Evolutionary conservation across 1,140 invertebrate species (phyloP).

Genomic region (Drosophila ambigua): DNA sequence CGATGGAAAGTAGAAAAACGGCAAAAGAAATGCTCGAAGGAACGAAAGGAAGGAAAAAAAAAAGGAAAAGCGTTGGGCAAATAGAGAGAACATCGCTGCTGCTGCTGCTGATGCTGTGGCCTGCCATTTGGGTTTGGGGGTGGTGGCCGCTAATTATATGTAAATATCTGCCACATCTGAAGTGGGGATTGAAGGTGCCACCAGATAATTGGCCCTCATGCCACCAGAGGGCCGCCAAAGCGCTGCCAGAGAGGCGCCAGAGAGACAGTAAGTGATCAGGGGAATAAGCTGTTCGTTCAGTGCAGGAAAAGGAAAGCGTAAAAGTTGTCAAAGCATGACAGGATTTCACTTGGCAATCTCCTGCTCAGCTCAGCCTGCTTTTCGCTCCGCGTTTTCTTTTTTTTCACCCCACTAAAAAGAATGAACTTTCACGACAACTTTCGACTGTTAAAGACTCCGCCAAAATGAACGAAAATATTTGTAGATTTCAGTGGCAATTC

Average conservation of each 20-base stretch:
- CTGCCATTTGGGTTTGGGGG: constrained; percentile 23
- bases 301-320: constrained; percentile 7
- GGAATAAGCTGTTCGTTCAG: not conserved
- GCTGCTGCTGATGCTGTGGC: constrained; percentile 27
- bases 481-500: not conserved
- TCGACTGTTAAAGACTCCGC: constrained; percentile 12
- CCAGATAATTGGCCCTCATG: constrained; percentile 65
- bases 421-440: not conserved
- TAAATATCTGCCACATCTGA: constrained; percentile 61
- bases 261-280: constrained; percentile 11
- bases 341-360: constrained; percentile 16
- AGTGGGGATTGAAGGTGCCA: constrained; percentile 50
- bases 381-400: too few species aligned
- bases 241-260: constrained; percentile 17
- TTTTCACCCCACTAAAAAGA: too few species aligned
- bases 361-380: not conserved
- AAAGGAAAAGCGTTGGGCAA: constrained; percentile 25
- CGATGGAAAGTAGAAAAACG: constrained; percentile 16
- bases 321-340: constrained; percentile 35
- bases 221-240: not conserved
- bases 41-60: constrained; percentile 11
- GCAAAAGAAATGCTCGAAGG: constrained; percentile 26
- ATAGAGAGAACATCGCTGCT: constrained; percentile 20
- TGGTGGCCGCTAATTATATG: constrained; percentile 70
- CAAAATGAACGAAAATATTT: not conserved